Evolutionary conservation across 1,140 invertebrate species (phyloP), one percentile per base, ranked within the genome.

Genomic region (Pseudobourletiella spinata): DNA sequence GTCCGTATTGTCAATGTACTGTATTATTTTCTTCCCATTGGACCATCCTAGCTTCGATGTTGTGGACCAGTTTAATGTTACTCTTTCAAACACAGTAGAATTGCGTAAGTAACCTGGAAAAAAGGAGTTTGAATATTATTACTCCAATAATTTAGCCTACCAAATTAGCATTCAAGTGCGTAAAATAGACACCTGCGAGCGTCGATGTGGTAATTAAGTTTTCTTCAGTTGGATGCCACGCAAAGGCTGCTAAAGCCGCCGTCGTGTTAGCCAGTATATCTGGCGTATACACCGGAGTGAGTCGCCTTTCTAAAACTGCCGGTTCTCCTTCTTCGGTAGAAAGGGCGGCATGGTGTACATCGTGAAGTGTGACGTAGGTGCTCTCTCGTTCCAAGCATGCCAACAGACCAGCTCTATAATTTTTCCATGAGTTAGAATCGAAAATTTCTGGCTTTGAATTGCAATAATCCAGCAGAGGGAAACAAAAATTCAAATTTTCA

Each of bases 171-270:
- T 24, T 65, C 22, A 30, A 64, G n/a, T 28, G 22, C 59, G 24
- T 35, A 46, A 51, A 8, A 42, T 56, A 20, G 14, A 16, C 69
- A 79, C 82, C 84, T 74, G 79, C 79, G 42, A 80, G 73, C 22
- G 82, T 80, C 57, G 87, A 82, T 2, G 83, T 83, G 54, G 92
- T 75, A 50, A 92, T 76, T 56, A 87, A 75, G 72, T 88, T 89
- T 72, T 86, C 83, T 70, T 88, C 81, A 29, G 75, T 78, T 2
- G 86, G 86, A 79, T 94, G 89, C 88, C 89, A 93, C 39, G 83
- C 82, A 76, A 90, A 91, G 61, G 88, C 85, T 8, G 84, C 80
- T 3, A 88, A 32, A 1, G 44, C 22, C 14, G 24, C 15, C 16
- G 59, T 55, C 20, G 55, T 35, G 22, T 39, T 35, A 56, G 35